These are phyloP conservation scores for Procavia capensis DNA, from an alignment of 2,113 vertebrate species.

Conservation along the genomic window DNA sequence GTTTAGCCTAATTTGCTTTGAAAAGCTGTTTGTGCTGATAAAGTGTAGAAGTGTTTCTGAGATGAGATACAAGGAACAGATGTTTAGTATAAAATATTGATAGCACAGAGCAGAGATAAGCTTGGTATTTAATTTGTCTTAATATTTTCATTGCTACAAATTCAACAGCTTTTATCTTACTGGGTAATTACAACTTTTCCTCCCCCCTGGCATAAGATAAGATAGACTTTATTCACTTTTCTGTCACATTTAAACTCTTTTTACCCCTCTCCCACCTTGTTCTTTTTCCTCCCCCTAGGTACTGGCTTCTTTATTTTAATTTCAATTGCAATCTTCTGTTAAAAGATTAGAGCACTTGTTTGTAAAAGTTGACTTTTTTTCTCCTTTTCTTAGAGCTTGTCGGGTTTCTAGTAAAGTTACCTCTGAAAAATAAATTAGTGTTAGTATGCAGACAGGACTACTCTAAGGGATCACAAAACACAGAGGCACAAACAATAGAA, in stretches of 20 bases:
- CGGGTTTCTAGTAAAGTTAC: not conserved
- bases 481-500: not conserved
- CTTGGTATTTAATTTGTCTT: conserved; percentile 84
- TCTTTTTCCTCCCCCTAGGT: conserved; percentile 29
- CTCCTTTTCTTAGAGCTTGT: not conserved
- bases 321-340: conserved; percentile 48
- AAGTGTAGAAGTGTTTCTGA: conserved; percentile 83
- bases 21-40: conserved; percentile 82
- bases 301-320: conserved; percentile 48
- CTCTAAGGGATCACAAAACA: not conserved
- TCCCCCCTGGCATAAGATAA: conserved; percentile 53
- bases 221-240: conserved; percentile 56
- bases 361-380: conserved; percentile 13
- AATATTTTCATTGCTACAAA: conserved; percentile 83
- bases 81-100: conserved; percentile 82
- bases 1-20: conserved; percentile 83
- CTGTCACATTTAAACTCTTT: conserved; percentile 69
- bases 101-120: conserved; percentile 80
- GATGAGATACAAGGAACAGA: conserved; percentile 82
- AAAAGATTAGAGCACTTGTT: conserved; percentile 31
- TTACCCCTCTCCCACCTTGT: not conserved
- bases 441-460: not conserved
- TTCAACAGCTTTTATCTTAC: conserved; percentile 81
- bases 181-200: conserved; percentile 70
- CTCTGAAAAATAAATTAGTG: not conserved